Evolutionary conservation across 2,888 invertebrate species (phyloP), one percentile per base, ranked within the genome.

Genomic region (Dione juno): DNA sequence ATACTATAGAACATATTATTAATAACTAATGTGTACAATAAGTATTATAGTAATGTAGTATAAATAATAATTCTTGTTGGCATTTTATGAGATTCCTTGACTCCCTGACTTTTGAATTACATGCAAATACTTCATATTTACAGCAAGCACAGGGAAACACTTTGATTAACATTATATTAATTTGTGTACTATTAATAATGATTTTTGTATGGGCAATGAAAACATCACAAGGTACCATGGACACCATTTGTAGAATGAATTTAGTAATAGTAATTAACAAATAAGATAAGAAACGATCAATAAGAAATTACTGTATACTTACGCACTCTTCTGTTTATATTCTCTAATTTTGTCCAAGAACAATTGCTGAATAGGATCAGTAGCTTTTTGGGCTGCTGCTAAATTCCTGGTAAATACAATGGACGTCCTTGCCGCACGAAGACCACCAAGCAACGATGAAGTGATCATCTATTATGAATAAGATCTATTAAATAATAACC

Each of bases 311-410:
- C 37, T 63, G 40, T 11, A 58, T 79, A 94, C 96, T 94, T 94
- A 98, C 98, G 94, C 89, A 94, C 97, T 96, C 87, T 98, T 98
- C 79, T 95, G 93, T 84, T 95, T 96, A 93, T 98, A 99, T 91
- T 98, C 98, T 75, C 95, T 94, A 77, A 99, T 94, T 95, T 99
- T 98, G 78, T 98, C 97, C 50, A 99, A 86, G 88, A 99, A 99
- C 65, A 99, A 91, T 88, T 98, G 96, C 88, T 99, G 99, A 82
- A 99, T 97, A 6, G 99, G 98, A 86, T 99, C 99, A 3, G 94
- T 89, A 2, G 95, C 96, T 85, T 96, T 97, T 54, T 96, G 96
- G 64, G 95, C 88, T 59, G 97, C 94, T 69, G 97, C 97, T 80
- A 97, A 89, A 86, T 96, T 97, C 71, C 97, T 94, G 67, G 94